Conservation (phyloP, 1,140 invertebrate genomes). For the Hermatobates lingyangjiaoensis region DNA sequence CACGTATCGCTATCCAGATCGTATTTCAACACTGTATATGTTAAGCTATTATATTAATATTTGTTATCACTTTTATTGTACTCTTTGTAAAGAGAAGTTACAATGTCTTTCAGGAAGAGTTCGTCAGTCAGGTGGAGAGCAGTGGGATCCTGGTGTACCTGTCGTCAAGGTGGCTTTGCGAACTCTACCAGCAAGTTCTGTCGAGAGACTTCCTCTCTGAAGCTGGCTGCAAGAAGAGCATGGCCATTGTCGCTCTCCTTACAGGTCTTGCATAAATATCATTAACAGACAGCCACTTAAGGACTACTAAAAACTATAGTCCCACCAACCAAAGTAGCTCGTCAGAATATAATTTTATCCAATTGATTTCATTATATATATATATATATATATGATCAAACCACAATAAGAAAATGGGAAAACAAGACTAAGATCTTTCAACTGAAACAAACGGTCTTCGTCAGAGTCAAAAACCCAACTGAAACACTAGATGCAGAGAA, state of each 20-base stretch:
- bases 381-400: too few species aligned
- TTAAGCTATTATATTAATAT: too few species aligned
- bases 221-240: constrained; percentile 37
- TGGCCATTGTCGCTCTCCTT: constrained; percentile 52
- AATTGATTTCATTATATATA: too few species aligned
- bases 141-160: constrained; percentile 79
- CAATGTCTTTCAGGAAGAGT: constrained; percentile 44
- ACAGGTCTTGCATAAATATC: constrained; percentile 36
- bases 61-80: neutral
- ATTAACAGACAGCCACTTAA: neutral
- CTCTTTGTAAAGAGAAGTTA: neutral
- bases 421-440: too few species aligned
- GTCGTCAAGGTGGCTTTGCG: constrained; percentile 76
- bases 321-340: neutral
- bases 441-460: too few species aligned
- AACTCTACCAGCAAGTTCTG: constrained; percentile 72
- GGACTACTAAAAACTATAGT: neutral
- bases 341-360: too few species aligned
- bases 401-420: too few species aligned
- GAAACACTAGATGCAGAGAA: too few species aligned
- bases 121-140: constrained; percentile 75
- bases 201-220: constrained; percentile 51
- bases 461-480: too few species aligned
- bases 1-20: neutral
- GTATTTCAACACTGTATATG: neutral